Conservation (phyloP, 2,797 vertebrate genomes). For the Odontamblyopus lacepedii region DNA sequence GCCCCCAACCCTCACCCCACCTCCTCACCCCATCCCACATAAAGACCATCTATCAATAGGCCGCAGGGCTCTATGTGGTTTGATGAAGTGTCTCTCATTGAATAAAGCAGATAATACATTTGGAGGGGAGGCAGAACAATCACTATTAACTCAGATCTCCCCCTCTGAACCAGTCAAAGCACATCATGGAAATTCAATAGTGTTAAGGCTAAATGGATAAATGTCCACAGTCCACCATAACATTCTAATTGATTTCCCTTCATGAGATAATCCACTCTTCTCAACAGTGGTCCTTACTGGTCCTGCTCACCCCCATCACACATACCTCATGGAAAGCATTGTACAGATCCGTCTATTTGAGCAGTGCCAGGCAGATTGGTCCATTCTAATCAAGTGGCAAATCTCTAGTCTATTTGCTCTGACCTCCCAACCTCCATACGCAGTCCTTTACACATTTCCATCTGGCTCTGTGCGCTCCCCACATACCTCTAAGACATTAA, state of each 20-base stretch:
- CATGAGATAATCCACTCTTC: slow-evolving; percentile 95
- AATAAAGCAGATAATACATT: slow-evolving; percentile 99
- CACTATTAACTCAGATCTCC: slow-evolving; percentile 96
- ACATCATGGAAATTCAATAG: slow-evolving; percentile 99
- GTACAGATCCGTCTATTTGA: slow-evolving; percentile 84
- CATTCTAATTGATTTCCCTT: slow-evolving; percentile 99
- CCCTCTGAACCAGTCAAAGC: slow-evolving; percentile 88
- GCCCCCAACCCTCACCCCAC: slow-evolving; percentile 62
- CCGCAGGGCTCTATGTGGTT: slow-evolving; percentile 92
- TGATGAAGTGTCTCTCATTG: slow-evolving; percentile 99
- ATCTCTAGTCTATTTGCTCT: slow-evolving; percentile 81
- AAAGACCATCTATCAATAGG: slow-evolving; percentile 97
- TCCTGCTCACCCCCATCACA: slow-evolving; percentile 84
- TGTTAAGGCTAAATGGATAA: slow-evolving; percentile 97
- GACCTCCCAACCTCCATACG: slow-evolving; percentile 77
- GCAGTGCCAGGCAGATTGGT: slow-evolving; percentile 80
- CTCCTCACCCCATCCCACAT: slow-evolving; percentile 83
- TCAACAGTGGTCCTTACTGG: slow-evolving; percentile 83
- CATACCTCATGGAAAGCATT: slow-evolving; percentile 58
- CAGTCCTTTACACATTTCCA: slow-evolving; percentile 83
- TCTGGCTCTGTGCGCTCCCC: slow-evolving; percentile 44
- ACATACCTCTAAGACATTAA: slow-evolving; percentile 79
- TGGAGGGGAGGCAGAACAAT: slow-evolving; percentile 96
- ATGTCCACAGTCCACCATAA: slow-evolving; percentile 96
- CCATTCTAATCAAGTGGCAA: slow-evolving; percentile 72